Percentiles rank a stretch among this genome's conserved stretches.
These are phyloP conservation scores for Pterocles gutturalis DNA, from an alignment of 2,113 vertebrate genomes.

Conservation along the genomic window DNA sequence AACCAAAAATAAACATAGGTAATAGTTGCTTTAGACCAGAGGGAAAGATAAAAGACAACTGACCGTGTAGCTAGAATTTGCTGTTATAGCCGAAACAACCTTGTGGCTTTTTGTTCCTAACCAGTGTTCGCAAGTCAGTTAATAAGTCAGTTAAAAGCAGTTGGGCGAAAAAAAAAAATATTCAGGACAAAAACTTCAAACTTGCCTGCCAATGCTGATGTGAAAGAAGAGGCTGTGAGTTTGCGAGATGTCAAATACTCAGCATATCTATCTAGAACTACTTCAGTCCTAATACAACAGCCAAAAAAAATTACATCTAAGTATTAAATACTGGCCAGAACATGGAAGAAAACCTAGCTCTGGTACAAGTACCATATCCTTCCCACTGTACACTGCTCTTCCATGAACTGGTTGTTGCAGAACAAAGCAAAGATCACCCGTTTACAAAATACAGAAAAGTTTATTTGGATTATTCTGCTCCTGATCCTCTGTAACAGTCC, in stretches of 20 bases:
- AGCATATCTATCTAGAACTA: accelerated
- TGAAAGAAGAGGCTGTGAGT: not conserved
- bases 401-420: not conserved
- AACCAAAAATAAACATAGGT: not conserved
- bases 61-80: accelerated
- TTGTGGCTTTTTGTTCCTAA: not conserved
- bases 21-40: not conserved
- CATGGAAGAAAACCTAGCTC: not conserved
- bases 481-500: not conserved
- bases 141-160: not conserved
- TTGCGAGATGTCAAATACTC: not conserved
- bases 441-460: not conserved
- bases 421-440: not conserved
- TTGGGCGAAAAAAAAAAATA: not conserved
- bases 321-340: accelerated
- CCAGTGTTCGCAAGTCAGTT: not conserved
- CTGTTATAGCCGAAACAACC: not conserved
- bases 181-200: not conserved
- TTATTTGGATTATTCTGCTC: not conserved
- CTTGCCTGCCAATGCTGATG: not conserved
- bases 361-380: not conserved
- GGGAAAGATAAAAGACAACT: too few species aligned
- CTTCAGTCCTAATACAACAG: not conserved
- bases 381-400: not conserved
- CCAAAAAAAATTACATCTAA: not conserved